phyloP scores from a whole-genome alignment of 2,797 vertebrate species.

The Borostomias antarcticus region DNA sequence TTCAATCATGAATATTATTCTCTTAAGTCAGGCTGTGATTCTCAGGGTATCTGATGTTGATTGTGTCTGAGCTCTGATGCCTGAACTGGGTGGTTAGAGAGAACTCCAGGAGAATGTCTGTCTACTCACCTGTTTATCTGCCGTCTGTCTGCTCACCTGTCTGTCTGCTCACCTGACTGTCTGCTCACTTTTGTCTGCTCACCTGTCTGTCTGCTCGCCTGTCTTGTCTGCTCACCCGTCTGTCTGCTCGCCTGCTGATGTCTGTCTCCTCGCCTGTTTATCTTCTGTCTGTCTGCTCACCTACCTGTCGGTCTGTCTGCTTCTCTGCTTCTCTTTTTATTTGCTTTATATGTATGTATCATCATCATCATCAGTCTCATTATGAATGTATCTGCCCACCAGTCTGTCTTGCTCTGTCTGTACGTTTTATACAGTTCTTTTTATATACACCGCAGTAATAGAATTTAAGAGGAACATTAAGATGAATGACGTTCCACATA shows the following conservation, averaged over 20 bases:
- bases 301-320: not conserved
- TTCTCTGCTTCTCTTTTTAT: not conserved
- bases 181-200: not conserved
- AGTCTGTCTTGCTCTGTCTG: not conserved
- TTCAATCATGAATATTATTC: conserved; percentile 67
- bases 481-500: not conserved
- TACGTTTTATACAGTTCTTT: no score
- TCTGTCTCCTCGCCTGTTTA: not conserved
- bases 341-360: no score
- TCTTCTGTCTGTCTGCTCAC: not conserved
- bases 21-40: conserved; percentile 18
- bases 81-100: not conserved
- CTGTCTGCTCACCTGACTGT: not conserved
- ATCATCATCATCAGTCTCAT: not conserved
- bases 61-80: not conserved
- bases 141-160: no score
- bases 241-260: not conserved
- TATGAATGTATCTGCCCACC: not conserved
- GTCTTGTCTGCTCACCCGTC: not conserved
- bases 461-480: no score
- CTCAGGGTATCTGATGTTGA: not conserved
- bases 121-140: no score
- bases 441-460: no score
- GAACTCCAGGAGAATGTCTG: not conserved
- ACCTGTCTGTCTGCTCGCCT: not conserved